A percentile compares a stretch with the other conserved stretches of the same genome.
These are phyloP conservation scores for Drosophila subpulchrella DNA, from an alignment of 1,140 invertebrate genomes.

Conservation along the genomic window DNA sequence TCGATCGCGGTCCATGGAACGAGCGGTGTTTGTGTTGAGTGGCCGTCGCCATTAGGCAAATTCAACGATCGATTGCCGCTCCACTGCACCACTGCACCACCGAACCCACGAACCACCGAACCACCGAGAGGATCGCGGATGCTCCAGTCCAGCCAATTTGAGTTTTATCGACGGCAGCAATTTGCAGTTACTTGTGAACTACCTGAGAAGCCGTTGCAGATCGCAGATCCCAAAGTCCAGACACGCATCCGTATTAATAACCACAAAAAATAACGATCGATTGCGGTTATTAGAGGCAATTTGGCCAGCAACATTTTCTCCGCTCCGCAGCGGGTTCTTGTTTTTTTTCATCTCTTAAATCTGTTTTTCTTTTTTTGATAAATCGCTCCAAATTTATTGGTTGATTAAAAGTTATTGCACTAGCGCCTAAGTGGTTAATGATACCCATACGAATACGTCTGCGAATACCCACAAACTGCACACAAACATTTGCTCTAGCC, in stretches of 20 bases:
- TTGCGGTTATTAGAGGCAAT: conserved; percentile 83
- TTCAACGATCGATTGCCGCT: conserved; percentile 77
- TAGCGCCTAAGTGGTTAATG: conserved; percentile 79
- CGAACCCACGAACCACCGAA: neutral
- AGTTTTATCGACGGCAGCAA: conserved; percentile 80
- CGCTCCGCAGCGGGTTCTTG: conserved; percentile 5
- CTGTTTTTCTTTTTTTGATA: conserved; percentile 58
- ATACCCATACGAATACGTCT: conserved; percentile 44
- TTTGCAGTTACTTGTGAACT: conserved; percentile 84
- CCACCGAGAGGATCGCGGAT: conserved; percentile 52
- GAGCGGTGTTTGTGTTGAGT: conserved; percentile 78
- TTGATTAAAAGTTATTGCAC: conserved; percentile 82
- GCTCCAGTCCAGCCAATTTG: conserved; percentile 67
- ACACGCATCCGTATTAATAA: conserved; percentile 74
- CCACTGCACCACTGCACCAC: neutral
- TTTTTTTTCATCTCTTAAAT: conserved; percentile 3
- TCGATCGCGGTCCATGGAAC: conserved; percentile 34
- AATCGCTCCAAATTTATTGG: conserved; percentile 80
- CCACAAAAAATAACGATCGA: conserved; percentile 84
- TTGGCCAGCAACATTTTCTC: conserved; percentile 73
- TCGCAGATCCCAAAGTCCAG: conserved; percentile 35
- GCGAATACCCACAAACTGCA: conserved; percentile 18
- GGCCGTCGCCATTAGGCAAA: conserved; percentile 81
- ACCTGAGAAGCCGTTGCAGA: conserved; percentile 79
- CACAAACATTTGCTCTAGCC: conserved; percentile 53